Base-by-base conservation (phyloP, 2,797 vertebrate genomes). In the Sebastes steindachneri region DNA sequence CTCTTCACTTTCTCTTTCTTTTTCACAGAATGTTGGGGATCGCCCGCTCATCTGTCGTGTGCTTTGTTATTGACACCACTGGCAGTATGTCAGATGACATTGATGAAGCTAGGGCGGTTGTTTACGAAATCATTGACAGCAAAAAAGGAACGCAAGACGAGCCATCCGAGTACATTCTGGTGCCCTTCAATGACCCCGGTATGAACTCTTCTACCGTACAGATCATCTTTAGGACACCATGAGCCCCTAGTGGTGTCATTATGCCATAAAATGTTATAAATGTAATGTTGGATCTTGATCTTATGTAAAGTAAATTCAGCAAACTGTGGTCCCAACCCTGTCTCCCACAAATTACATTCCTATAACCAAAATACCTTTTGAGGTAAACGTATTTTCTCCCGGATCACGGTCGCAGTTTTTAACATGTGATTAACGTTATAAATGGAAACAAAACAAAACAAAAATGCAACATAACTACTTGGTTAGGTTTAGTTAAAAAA, bases 101-200 rank as follows among this genome's bases (percentile, higher is more conserved):
- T 0, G 62, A 29, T 0, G 90, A 86, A 35, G 95, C 93, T 51
- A 92, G 84, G 53, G 37, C 26, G 0, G 60, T 91, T 3, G 76
- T 88, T 28, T 67, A 86, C 9, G 2, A 90, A 6, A 93, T 96
- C 65, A 95, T 96, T 67, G 92, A 96, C 86, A 81, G n/a, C 58
- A 90, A 94, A 45, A 93, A 78, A 77, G 95, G 95, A 86, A 96
- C 95, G 0, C 93, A 95, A 57, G 91, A 95, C 0, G 95, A 96
- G 74, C 96, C 96, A 2, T 96, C 95, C 0, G 92, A 95, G 80
- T 96, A 96, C 76, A 94, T 96, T 72, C 79, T 96, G 58, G 96
- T 96, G n/a, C 94, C 94, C 5, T 96, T 96, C 88, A 96, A 96
- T 67, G 95, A 96, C 48, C 95, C 95, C 1, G 0, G 96, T 95